A percentile compares a stretch with the other conserved stretches of the same genome.
phyloP scores from a whole-genome alignment of 2,797 vertebrate species.

The Enteromius afrohamiltoni region DNA sequence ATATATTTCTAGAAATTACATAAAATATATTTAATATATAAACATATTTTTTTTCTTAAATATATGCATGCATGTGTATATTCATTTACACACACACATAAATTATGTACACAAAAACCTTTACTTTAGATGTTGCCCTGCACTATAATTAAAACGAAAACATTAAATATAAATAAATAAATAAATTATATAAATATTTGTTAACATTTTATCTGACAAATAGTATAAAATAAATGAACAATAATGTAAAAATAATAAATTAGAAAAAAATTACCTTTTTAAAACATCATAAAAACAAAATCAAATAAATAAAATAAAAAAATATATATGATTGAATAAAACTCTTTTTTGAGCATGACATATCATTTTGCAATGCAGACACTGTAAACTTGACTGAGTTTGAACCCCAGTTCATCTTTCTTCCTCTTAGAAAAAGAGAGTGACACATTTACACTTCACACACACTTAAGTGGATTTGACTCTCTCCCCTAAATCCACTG shows the following conservation, averaged over 20 bases:
- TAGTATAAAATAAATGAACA: neutral
- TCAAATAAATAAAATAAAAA: neutral
- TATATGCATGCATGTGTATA: no score
- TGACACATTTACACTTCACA: slow-evolving; percentile 1
- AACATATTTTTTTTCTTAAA: no score
- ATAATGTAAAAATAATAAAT: neutral
- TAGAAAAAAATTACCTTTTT: neutral
- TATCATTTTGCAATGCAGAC: neutral
- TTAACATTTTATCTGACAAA: neutral
- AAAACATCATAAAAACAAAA: neutral
- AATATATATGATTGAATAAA: neutral
- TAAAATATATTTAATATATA: no score
- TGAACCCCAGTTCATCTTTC: neutral
- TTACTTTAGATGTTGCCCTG: no score
- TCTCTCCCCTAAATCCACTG: neutral
- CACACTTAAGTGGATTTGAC: slow-evolving; percentile 13
- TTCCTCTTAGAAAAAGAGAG: neutral
- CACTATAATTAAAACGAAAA: no score
- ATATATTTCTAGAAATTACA: no score
- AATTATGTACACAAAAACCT: no score
- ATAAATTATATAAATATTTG: no score
- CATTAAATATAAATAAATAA: no score
- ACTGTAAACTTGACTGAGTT: neutral
- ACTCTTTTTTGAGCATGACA: neutral
- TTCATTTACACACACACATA: no score